Evolutionary conservation across 2,888 invertebrate genomes (phyloP).

Genomic region (Orthosia incerta): DNA sequence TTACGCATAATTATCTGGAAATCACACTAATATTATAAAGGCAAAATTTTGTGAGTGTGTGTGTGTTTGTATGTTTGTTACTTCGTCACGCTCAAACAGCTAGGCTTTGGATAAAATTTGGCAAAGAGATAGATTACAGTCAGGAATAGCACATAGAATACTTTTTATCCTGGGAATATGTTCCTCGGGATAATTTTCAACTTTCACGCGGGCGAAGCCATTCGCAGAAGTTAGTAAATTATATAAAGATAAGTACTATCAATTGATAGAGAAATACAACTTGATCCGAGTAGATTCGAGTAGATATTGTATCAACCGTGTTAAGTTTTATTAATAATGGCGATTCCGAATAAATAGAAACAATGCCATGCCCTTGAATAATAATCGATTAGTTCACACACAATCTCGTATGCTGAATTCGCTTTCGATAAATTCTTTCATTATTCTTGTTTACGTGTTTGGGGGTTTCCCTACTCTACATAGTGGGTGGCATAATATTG

Average conservation of each 20-base stretch:
- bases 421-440: slow-evolving; percentile 3
- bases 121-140: no score
- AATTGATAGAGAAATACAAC: neutral
- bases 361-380: slow-evolving; percentile 9
- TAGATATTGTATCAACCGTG: slow-evolving; percentile 34
- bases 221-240: neutral
- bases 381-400: slow-evolving; percentile 11
- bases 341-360: neutral
- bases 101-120: no score
- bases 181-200: no score
- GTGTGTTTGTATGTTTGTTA: no score
- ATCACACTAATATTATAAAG: no score
- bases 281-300: slow-evolving; percentile 8
- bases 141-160: no score
- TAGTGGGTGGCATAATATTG: slow-evolving; percentile 1
- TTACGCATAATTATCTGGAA: neutral
- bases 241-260: slow-evolving; percentile 4
- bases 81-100: no score
- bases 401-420: slow-evolving; percentile 1
- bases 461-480: neutral
- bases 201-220: no score
- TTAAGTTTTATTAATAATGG: neutral
- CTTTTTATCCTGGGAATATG: no score
- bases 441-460: slow-evolving; percentile 33
- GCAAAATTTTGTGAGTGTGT: no score